phyloP scores from a whole-genome alignment of 2,797 vertebrate genomes.

The Gambusia yucatana region DNA sequence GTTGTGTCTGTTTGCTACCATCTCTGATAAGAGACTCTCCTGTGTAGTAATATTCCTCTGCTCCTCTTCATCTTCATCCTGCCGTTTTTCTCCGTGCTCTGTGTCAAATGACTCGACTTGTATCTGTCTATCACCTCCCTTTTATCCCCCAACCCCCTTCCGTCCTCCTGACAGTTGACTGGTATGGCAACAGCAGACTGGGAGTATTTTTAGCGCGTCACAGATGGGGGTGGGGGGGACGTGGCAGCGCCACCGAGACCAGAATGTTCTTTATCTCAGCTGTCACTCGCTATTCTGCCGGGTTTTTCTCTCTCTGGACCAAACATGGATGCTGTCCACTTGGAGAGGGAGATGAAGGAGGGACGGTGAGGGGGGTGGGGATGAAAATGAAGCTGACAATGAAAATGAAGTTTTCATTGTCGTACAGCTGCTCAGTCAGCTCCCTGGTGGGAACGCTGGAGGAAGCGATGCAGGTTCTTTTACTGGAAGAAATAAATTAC shows the following conservation, averaged over 20 bases:
- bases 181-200: slow-evolving; percentile 64
- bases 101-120: slow-evolving; percentile 35
- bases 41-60: not conserved
- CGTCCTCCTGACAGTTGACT: slow-evolving; percentile 53
- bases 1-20: not conserved
- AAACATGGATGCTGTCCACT: slow-evolving; percentile 54
- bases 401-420: slow-evolving; percentile 41
- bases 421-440: slow-evolving; percentile 30
- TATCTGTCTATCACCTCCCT: slow-evolving; percentile 49
- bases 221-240: slow-evolving; percentile 48
- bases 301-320: slow-evolving; percentile 17
- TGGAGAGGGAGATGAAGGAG: not conserved
- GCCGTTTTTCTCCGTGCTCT: slow-evolving; percentile 13
- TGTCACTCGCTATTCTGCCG: slow-evolving; percentile 46
- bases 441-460: slow-evolving; percentile 15
- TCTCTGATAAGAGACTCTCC: not conserved
- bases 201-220: slow-evolving; percentile 74
- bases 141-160: slow-evolving; percentile 4
- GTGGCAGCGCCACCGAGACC: slow-evolving; percentile 62
- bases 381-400: no score
- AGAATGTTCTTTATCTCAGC: slow-evolving; percentile 79
- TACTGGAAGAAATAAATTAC: not conserved
- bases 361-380: no score
- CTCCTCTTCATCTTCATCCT: slow-evolving; percentile 2
- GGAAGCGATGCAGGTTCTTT: not conserved